Percentiles rank a stretch among this genome's conserved stretches.
Evolutionary conservation across 2,113 vertebrate species (phyloP).

Genomic region (Triplophysa rosa): DNA sequence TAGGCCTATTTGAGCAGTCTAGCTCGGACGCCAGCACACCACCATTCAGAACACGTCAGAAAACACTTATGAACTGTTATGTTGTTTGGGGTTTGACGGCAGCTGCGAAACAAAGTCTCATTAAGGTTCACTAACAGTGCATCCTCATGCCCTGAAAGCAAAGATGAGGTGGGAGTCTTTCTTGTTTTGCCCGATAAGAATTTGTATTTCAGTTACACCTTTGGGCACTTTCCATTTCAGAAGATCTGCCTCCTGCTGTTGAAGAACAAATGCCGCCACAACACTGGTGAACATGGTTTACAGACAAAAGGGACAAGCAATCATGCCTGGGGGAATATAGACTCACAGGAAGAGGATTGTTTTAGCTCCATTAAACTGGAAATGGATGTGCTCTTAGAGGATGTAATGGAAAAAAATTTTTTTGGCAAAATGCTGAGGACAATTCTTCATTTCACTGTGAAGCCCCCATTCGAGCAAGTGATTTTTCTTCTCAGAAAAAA

Average conservation of each 20-base stretch:
- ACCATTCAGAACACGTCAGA: not conserved
- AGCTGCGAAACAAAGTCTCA: not conserved
- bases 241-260: constrained; percentile 14
- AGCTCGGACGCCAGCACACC: not conserved
- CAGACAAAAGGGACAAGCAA: constrained; percentile 31
- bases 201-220: constrained; percentile 19
- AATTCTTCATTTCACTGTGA: constrained; percentile 19
- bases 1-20: no score
- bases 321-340: constrained; percentile 20
- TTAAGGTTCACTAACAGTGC: not conserved
- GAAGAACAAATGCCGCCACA: constrained; percentile 24
- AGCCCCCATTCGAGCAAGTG: not conserved
- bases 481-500: not conserved
- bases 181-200: constrained; percentile 13
- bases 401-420: constrained; percentile 32
- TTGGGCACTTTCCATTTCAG: constrained; percentile 32
- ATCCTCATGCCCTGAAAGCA: not conserved
- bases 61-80: not conserved
- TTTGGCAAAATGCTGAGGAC: constrained; percentile 22
- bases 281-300: constrained; percentile 10
- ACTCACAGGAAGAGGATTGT: constrained; percentile 35
- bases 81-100: not conserved
- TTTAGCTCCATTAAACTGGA: constrained; percentile 42
- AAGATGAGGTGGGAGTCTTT: not conserved
- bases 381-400: constrained; percentile 34